phyloP scores from a whole-genome alignment of 2,888 invertebrate species.

The Agrotis puta region DNA sequence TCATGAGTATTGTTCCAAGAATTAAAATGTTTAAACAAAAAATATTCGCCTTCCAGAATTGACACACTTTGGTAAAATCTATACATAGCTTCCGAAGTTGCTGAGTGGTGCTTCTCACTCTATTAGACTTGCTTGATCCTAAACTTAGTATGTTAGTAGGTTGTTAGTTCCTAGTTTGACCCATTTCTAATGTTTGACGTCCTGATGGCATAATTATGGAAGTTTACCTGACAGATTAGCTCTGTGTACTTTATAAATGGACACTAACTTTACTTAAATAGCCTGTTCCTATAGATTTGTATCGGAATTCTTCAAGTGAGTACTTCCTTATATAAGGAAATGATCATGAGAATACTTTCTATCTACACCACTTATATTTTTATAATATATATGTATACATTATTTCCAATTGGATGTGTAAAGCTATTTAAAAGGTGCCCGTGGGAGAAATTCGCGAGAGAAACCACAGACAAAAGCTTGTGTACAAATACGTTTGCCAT shows the following conservation, averaged over 20 bases:
- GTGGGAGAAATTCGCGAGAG: neutral
- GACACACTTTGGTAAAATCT: neutral
- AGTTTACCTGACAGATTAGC: conserved; percentile 1
- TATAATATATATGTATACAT: no score
- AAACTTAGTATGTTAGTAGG: neutral
- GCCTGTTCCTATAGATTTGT: neutral
- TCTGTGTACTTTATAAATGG: neutral
- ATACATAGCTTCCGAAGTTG: neutral
- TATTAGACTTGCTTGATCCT: neutral
- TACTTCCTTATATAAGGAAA: no score
- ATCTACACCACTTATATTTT: neutral
- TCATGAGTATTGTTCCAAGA: no score
- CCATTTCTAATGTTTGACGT: conserved; percentile 6
- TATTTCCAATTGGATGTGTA: neutral
- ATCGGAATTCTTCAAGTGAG: neutral
- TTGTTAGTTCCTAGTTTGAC: conserved; percentile 2
- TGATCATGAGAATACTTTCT: neutral
- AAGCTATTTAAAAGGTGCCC: neutral
- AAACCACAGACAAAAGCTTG: neutral
- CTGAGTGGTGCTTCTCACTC: neutral
- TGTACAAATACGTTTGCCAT: neutral
- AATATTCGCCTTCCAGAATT: neutral
- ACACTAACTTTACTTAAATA: neutral
- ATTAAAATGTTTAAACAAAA: no score
- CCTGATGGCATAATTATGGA: neutral